Base-by-base conservation (phyloP, 2,113 vertebrate species). In the Grammomys dolichurus region DNA sequence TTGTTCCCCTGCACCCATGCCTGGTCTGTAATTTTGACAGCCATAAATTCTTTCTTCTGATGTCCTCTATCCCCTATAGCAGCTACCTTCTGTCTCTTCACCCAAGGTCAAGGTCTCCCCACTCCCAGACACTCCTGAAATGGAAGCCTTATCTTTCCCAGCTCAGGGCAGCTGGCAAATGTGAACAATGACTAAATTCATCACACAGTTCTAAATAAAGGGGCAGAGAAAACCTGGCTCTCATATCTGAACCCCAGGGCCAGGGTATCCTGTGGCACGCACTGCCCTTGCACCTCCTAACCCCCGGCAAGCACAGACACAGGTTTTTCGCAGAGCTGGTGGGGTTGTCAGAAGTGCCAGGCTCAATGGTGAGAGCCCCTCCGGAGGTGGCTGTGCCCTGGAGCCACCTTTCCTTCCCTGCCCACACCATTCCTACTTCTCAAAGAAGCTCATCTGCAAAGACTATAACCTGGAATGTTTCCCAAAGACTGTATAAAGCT, bases 91-190 rank as follows among this genome's bases (percentile, higher is more conserved):
- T 75, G 7, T 69, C 67, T 90, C 87, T 72, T 82, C 43, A 72
- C n/a, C 26, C 94, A 87, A 89, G 78, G 87, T 94, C 94, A 80
- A 43, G 51, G 51, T 77, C 17, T 33, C 28, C 2, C 22, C 33
- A 3, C 48, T 85, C 19, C 26, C 22, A 72, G 33, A 89, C 77
- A 43, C 63, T 67, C 63, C 67, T 77, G 58, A 96, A 91, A 95
- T 17, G 60, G 76, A 88, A 95, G 69, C 87, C 87, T 96, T 87
- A 84, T 70, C 82, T 97, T 54, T 58, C 81, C 89, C 67, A 46
- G 6, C 80, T 95, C 54, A 63, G 36, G 54, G 82, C 89, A 33
- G 58, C 67, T 81, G 82, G 60, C 22, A 72, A 73, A 51, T 36
- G 9, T 36, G 60, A 81, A 40, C 73, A 70, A 63, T 46, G 85